A percentile compares a stretch with the other conserved stretches of the same genome.
These are phyloP conservation scores for Lacanobia wlatinum DNA, from an alignment of 2,888 invertebrate species.

Conservation along the genomic window DNA sequence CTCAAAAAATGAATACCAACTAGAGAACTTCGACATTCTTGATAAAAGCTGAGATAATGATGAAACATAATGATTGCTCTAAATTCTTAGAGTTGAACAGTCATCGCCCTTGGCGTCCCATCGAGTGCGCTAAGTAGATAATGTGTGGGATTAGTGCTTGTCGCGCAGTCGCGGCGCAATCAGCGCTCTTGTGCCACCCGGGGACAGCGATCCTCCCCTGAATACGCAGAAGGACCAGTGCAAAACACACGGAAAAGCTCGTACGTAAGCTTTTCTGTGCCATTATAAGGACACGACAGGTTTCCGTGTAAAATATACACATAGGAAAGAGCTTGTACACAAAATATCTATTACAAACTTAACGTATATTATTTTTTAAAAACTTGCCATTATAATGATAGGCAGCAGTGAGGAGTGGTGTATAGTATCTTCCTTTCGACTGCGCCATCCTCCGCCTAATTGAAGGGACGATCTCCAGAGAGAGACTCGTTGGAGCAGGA, in stretches of 20 bases:
- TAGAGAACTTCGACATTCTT: neutral
- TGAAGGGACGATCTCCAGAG: too few relatives aligned
- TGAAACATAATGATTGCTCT: constrained; percentile 16
- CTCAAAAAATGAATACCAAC: too few relatives aligned
- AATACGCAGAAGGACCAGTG: constrained; percentile 25
- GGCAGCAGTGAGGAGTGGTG: neutral
- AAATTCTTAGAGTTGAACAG: constrained; percentile 22
- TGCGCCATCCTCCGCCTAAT: too few relatives aligned
- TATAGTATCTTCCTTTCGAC: neutral
- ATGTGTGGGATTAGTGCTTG: constrained; percentile 71
- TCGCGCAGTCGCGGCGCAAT: constrained; percentile 67
- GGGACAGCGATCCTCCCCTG: constrained; percentile 4
- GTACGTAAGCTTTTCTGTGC: neutral
- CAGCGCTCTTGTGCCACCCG: constrained; percentile 69
- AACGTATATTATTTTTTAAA: too few relatives aligned
- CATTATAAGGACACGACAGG: too few relatives aligned
- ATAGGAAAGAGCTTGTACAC: too few relatives aligned
- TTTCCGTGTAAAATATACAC: too few relatives aligned
- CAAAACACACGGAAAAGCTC: neutral
- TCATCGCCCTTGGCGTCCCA: constrained; percentile 3
- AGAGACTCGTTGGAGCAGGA: neutral
- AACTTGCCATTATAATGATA: neutral
- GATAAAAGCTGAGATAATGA: neutral
- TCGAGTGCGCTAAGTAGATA: constrained; percentile 64
- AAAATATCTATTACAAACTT: too few relatives aligned